Conservation (phyloP, 2,797 vertebrate species). For the Toxotes lorentzi region DNA sequence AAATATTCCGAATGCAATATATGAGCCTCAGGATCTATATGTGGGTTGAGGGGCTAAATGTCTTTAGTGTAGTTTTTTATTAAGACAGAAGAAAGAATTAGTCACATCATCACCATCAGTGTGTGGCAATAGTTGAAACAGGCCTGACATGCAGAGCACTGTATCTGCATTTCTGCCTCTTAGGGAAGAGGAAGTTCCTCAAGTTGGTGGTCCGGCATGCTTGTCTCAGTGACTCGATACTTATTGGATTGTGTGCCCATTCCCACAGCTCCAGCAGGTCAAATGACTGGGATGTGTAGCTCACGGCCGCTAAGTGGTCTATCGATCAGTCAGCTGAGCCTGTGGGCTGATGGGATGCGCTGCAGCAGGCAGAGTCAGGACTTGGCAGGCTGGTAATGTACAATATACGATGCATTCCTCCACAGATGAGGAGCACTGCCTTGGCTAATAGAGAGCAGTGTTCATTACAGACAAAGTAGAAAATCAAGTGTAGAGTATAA, state of each 20-base stretch:
- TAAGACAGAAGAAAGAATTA: neutral
- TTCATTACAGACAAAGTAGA: slow-evolving; percentile 23
- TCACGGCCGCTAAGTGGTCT: slow-evolving; percentile 72
- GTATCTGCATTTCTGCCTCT: slow-evolving; percentile 32
- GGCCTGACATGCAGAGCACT: slow-evolving; percentile 20
- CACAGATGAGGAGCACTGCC: slow-evolving; percentile 34
- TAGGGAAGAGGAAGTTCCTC: slow-evolving; percentile 55
- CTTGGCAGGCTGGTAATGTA: slow-evolving; percentile 49
- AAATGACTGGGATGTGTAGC: slow-evolving; percentile 75
- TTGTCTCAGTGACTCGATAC: slow-evolving; percentile 68
- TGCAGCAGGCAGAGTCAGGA: slow-evolving; percentile 44
- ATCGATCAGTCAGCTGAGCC: slow-evolving; percentile 70
- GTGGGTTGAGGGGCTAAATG: no score
- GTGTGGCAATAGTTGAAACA: neutral
- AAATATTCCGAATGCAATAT: no score
- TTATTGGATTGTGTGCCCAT: slow-evolving; percentile 76
- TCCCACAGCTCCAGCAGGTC: slow-evolving; percentile 71
- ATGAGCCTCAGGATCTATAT: no score
- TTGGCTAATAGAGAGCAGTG: slow-evolving; percentile 13
- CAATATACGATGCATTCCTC: slow-evolving; percentile 56
- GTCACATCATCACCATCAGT: neutral
- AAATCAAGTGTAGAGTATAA: slow-evolving; percentile 15
- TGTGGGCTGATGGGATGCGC: slow-evolving; percentile 63
- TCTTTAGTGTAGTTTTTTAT: no score
- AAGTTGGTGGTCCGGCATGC: slow-evolving; percentile 33